Percentiles rank a stretch among this genome's conserved stretches.
Conservation (phyloP, 2,888 invertebrate species). For the Thereva nobilitata region DNA sequence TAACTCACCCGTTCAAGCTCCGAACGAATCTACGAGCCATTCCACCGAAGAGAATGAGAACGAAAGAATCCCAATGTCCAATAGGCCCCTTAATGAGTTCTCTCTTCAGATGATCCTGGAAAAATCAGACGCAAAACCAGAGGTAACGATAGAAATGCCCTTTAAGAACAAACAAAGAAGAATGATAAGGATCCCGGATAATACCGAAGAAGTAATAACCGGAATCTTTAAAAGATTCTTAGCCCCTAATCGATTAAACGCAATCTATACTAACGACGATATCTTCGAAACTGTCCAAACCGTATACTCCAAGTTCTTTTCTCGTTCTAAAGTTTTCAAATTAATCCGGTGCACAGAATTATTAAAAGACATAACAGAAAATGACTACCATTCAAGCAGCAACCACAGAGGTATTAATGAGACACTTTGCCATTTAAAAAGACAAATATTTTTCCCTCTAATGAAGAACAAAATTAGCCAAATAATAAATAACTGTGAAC, state of each 20-base stretch:
- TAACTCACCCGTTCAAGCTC: neutral
- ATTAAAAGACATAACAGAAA: slow-evolving; percentile 5
- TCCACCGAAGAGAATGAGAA: slow-evolving; percentile 2
- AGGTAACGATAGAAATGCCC: slow-evolving; percentile 34
- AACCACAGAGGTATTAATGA: slow-evolving; percentile 39
- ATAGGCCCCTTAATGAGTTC: slow-evolving; percentile 41
- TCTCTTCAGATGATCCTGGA: slow-evolving; percentile 40
- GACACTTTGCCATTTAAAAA: slow-evolving; percentile 25
- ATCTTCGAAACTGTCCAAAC: slow-evolving; percentile 38
- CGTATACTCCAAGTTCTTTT: slow-evolving; percentile 39
- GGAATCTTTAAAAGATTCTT: slow-evolving; percentile 40
- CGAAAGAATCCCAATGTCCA: neutral
- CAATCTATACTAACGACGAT: slow-evolving; percentile 36
- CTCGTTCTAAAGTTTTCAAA: slow-evolving; percentile 31
- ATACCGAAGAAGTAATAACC: neutral
- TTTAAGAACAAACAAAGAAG: slow-evolving; percentile 37
- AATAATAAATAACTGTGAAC: slow-evolving; percentile 33
- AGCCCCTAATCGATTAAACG: slow-evolving; percentile 37
- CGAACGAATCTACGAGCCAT: neutral
- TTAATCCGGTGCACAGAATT: slow-evolving; percentile 27
- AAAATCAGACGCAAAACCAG: slow-evolving; percentile 6
- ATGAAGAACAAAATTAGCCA: slow-evolving; percentile 37
- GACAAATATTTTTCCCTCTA: slow-evolving; percentile 35
- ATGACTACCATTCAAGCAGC: slow-evolving; percentile 21
- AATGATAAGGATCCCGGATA: neutral